phyloP scores from a whole-genome alignment of 2,113 vertebrate genomes.

The Psophia crepitans region DNA sequence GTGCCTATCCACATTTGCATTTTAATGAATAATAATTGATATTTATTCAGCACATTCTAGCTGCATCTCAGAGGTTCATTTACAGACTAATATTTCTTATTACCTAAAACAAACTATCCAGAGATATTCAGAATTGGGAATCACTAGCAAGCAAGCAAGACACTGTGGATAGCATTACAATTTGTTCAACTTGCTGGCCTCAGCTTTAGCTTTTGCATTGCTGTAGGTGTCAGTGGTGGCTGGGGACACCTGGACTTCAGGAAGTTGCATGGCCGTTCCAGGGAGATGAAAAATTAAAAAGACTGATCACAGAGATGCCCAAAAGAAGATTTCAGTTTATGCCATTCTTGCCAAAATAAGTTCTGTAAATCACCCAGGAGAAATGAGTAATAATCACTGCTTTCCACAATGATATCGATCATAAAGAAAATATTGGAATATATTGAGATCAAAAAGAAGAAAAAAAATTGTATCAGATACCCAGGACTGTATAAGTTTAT shows the following conservation, averaged over 20 bases:
- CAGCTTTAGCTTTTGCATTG: background rate
- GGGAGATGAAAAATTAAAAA: background rate
- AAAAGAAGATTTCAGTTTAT: background rate
- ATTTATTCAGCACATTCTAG: slow-evolving; percentile 4
- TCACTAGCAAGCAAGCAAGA: background rate
- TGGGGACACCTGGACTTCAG: background rate
- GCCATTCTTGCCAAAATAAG: background rate
- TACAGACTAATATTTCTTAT: slow-evolving; percentile 32
- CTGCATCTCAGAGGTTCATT: slow-evolving; percentile 5
- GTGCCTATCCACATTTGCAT: background rate
- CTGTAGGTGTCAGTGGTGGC: background rate
- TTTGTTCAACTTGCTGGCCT: background rate
- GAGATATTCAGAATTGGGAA: background rate
- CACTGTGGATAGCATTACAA: background rate
- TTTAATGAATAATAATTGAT: slow-evolving; percentile 56
- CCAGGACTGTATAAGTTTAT: background rate
- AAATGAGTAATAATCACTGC: background rate
- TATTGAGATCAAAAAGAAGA: background rate
- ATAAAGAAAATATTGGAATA: background rate
- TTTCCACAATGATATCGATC: background rate
- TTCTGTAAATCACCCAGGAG: background rate
- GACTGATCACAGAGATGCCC: background rate
- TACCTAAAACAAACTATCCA: slow-evolving; percentile 19
- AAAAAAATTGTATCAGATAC: background rate
- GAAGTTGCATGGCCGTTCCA: background rate